Evolutionary conservation across 37 sponge, comb jelly and placozoan species (phyloP), one percentile per base, ranked within the genome.

Genomic region (Spongilla lacustris): DNA sequence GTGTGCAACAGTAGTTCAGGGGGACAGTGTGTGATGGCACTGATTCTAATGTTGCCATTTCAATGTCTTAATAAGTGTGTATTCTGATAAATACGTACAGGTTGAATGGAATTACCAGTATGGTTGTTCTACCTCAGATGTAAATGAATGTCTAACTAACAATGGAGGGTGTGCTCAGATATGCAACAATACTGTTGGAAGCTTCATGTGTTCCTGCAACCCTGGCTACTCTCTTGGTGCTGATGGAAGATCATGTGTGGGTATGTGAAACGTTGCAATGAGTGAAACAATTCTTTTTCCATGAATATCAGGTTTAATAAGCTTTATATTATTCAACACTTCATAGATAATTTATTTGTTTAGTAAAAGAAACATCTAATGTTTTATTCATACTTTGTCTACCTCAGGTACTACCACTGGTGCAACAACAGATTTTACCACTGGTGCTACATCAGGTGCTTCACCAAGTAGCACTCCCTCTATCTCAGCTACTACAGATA

Each of bases 1-100:
- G 10, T 86, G 0, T 86, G 86, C 73, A 58, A 73, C 73, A 86
- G 79, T 58, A 71, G 69, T 31, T 24, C 32, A 30, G 76, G 86
- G 80, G 86, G 86, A 31, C 71, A 38, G 86, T 86, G 25, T 78
- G 86, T 86, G 86, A 86, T 86, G 86, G 76, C 49, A 34, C 13
- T 31, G 78, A 86, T 78, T 78, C 86, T 71, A 79, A 33, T 32
- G 73, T 86, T 23, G 86, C 32, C 50, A 77, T 78, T 34, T 22
- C 78, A 25, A 78, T 78, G 72, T 79, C 77, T 49, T 78, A 78
- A 48, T 79, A 58, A 58, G 1, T 19, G 21, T 58, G 58, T 10
- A 58, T 58, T 58, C 14, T 17, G 21, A 58, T 19, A 58, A 58
- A 58, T 58, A 58, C 11, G 58, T 58, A 58, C 21, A 19, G 21